Base-by-base conservation (phyloP, 2,797 vertebrate species). In the Acridotheres tristis region DNA sequence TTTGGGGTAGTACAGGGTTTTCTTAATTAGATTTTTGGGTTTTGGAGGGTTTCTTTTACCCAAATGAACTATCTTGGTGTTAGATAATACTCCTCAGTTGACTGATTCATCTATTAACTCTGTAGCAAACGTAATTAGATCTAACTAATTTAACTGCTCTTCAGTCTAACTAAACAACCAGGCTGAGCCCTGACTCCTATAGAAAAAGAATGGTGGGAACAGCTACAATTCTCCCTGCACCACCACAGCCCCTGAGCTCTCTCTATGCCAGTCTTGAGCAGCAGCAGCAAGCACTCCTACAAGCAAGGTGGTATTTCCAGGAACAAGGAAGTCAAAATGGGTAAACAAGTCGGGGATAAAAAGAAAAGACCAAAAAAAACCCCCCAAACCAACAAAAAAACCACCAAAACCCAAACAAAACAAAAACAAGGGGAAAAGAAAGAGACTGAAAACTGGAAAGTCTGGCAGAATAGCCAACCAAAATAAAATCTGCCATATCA, bases 1-100 rank as follows among this genome's bases (percentile, higher is more conserved):
- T 80, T 48, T 72, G 40, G 25, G 42, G 15, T 1, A 1, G n/a
- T 0, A 0, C 13, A 53, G 15, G 12, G 13, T 32, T 86, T 85
- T 61, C 45, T 71, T 81, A 48, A 66, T 25, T 36, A 40, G 14
- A 34, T 32, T 62, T 62, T 82, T 34, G 2, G 9, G 38, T 55
- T 11, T 8, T 43, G 43, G 68, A 17, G 7, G 3, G 1, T 17
- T 74, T 43, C 14, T 47, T 65, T 59, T 12, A 0, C 7, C 13
- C 27, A 71, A 14, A 23, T 66, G 62, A 89, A 40, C 32, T 78
- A 17, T 25, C 50, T 19, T 73, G 54, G 29, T 57, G 19, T 20
- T 47, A 66, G 23, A 11, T 30, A 68, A 71, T 9, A 65, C 14
- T 83, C 10, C 18, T 66, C 65, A 72, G 50, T 14, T 25, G 67